phyloP scores from a whole-genome alignment of 2,113 vertebrate genomes.

The Sclerurus mexicanus region DNA sequence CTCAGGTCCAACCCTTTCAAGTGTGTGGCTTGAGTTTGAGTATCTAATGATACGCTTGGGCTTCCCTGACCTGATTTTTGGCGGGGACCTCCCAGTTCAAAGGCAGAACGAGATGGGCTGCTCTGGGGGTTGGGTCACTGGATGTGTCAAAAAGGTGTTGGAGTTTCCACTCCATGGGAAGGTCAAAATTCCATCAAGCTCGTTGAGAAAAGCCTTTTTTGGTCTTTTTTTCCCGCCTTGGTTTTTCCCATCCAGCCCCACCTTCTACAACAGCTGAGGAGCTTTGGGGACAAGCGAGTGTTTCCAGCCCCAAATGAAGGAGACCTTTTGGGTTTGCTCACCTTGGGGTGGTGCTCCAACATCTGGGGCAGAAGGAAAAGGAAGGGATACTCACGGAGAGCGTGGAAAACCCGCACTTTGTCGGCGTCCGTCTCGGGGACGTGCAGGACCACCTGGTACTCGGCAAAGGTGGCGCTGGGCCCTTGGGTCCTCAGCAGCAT shows the following conservation, averaged over 20 bases:
- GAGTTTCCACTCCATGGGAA: neutral
- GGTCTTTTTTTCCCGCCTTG: neutral
- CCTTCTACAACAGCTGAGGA: neutral
- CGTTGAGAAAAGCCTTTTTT: neutral
- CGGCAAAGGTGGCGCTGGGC: slow-evolving; percentile 75
- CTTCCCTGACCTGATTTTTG: neutral
- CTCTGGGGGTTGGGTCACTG: neutral
- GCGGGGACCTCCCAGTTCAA: neutral
- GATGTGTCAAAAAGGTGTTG: fast-evolving
- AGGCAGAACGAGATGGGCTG: neutral
- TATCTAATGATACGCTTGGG: neutral
- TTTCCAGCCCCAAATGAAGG: neutral
- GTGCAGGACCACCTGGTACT: slow-evolving; percentile 82
- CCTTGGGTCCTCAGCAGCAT: slow-evolving; percentile 85
- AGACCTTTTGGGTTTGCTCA: fast-evolving
- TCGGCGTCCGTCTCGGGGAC: slow-evolving; percentile 71
- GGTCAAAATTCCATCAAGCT: neutral
- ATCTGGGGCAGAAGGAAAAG: neutral
- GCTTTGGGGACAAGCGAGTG: neutral
- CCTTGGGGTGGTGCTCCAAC: fast-evolving
- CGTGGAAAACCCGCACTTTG: slow-evolving; percentile 80
- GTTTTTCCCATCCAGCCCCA: neutral
- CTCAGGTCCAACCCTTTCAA: slow-evolving; percentile 10
- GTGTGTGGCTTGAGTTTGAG: neutral
- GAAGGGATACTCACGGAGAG: slow-evolving; percentile 2